phyloP scores from a whole-genome alignment of 2,888 invertebrate species.

The Hyposoter didymator region DNA sequence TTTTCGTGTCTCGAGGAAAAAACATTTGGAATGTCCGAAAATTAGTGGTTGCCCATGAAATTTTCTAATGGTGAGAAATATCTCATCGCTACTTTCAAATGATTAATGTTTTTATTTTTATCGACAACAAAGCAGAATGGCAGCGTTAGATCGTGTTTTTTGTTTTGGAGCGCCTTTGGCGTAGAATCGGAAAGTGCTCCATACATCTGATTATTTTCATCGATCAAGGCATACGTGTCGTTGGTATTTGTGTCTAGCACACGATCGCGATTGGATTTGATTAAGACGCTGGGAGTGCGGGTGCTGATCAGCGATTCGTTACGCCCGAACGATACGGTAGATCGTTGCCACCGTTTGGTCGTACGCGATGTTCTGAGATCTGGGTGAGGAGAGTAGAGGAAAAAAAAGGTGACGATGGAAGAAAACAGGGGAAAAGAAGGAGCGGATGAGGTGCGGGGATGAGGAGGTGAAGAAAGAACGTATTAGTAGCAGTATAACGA shows the following conservation, averaged over 20 bases:
- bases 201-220: too few relatives aligned
- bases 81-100: too few relatives aligned
- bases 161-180: not conserved
- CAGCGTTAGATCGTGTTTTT: too few relatives aligned
- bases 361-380: constrained; percentile 31
- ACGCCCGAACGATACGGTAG: constrained; percentile 61
- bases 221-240: not conserved
- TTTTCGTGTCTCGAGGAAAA: too few relatives aligned
- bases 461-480: not conserved
- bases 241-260: not conserved
- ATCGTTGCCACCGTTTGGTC: constrained; percentile 56
- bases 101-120: too few relatives aligned
- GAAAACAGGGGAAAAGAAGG: constrained; percentile 19
- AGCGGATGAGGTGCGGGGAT: constrained; percentile 4
- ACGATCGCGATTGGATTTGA: constrained; percentile 41
- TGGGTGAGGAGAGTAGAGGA: constrained; percentile 56
- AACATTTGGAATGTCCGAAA: too few relatives aligned
- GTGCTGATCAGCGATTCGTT: constrained; percentile 63
- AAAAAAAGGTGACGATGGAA: constrained; percentile 6
- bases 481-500: constrained; percentile 13
- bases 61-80: too few relatives aligned
- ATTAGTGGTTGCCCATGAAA: too few relatives aligned
- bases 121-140: too few relatives aligned
- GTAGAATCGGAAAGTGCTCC: not conserved
- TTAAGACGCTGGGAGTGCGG: constrained; percentile 42